Base-by-base conservation (phyloP, 1,140 invertebrate genomes). In the Drosophila burlai region DNA sequence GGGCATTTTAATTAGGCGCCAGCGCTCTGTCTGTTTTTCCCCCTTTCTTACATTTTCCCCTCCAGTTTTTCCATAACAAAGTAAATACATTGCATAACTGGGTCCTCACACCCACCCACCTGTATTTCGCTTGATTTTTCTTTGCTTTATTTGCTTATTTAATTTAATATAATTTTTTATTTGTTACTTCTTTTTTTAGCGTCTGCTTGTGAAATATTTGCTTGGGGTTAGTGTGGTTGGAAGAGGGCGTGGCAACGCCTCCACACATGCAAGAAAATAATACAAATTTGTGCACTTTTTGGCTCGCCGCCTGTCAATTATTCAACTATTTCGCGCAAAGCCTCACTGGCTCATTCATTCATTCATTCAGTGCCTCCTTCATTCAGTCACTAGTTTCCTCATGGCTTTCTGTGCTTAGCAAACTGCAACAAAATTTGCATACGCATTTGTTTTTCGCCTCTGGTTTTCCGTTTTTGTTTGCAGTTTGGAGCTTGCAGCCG, bases 1-100 rank as follows among this genome's bases (percentile, higher is more conserved):
- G 59, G 50, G 45, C 59, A 62, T 80, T 80, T 83, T 84, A 84
- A 80, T 84, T 84, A 84, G 77, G 62, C 57, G 36, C 49, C 26
- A 49, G 43, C 13, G 24, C 29, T 40, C 24, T 15, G 26, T 36
- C 24, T n/a, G 4, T n/a, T 49, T 49, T 26, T 7, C 47, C 16
- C 47, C 16, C 6, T 46, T 46, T 21, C 18, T 10, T 11, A 9
- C 21, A 5, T 40, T 43, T 57, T 16, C 40, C 36, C n/a, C 26
- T 10, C 26, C 8, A 47, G 3, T 57, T 52, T 63, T 63, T 61
- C 10, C 38, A 18, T 38, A 52, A 57, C 54, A 71, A 74, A 47
- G 46, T 31, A 45, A 45, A 64, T 29, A 26, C 9, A 52, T 76
- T 76, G 63, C 52, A 76, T 74, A 76, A 76, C 38, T 52, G 36